phyloP scores from a whole-genome alignment of 2,888 invertebrate species.

The Rhorus exstirpatorius region DNA sequence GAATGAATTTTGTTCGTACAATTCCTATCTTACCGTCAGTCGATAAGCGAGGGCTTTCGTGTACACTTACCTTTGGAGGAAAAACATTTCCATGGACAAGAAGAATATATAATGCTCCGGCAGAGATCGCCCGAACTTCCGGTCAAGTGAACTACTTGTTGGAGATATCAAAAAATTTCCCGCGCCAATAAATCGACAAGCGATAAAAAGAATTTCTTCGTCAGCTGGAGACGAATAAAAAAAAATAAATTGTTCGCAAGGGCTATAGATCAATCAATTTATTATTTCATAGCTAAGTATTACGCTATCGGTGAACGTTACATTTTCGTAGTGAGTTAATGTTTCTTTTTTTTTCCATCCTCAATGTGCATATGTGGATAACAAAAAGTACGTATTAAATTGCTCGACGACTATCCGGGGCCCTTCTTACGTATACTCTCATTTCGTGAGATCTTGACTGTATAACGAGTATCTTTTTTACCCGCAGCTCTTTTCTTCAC shows the following conservation, averaged over 20 bases:
- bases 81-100: too few species aligned
- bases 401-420: constrained; percentile 37
- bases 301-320: constrained; percentile 67
- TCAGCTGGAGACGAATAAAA: too few species aligned
- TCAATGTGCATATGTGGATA: constrained; percentile 60
- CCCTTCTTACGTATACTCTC: constrained; percentile 36
- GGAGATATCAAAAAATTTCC: too few species aligned
- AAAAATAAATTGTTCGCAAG: neutral
- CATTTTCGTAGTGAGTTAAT: constrained; percentile 66
- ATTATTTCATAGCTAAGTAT: constrained; percentile 69
- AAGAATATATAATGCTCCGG: too few species aligned
- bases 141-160: too few species aligned
- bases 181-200: too few species aligned
- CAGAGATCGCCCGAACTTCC: too few species aligned
- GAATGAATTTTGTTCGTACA: neutral
- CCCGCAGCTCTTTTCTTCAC: neutral
- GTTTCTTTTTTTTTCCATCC: constrained; percentile 39
- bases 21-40: constrained; percentile 10
- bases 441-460: neutral
- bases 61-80: too few species aligned
- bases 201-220: too few species aligned
- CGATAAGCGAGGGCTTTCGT: neutral
- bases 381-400: constrained; percentile 56
- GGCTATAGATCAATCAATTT: constrained; percentile 69
- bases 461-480: neutral